These are phyloP conservation scores for Chalcosyrphus nemorum DNA, from an alignment of 2,888 invertebrate genomes.

Conservation along the genomic window DNA sequence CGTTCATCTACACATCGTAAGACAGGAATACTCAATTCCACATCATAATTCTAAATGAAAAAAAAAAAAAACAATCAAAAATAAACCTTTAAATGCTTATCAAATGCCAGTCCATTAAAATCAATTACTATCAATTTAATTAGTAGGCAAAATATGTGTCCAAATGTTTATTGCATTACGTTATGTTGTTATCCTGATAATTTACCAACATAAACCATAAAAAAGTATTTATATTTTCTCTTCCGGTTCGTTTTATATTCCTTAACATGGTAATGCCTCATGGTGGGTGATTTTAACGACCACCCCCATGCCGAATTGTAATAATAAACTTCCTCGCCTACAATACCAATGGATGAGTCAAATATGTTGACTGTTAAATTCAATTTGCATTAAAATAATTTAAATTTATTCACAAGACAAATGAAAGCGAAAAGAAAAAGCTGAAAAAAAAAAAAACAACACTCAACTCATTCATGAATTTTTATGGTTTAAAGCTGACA, in stretches of 20 bases:
- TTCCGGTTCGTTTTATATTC: slow-evolving; percentile 33
- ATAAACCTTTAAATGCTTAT: not conserved
- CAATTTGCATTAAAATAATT: slow-evolving; percentile 53
- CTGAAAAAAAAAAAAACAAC: not conserved
- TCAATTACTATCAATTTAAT: slow-evolving; percentile 43
- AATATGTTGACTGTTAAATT: slow-evolving; percentile 44
- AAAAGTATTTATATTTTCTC: slow-evolving; percentile 27
- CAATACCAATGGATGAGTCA: slow-evolving; percentile 20
- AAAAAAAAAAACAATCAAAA: not conserved
- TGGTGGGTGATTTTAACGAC: slow-evolving; percentile 56
- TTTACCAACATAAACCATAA: slow-evolving; percentile 32
- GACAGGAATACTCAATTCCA: too few relatives aligned
- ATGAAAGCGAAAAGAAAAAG: not conserved
- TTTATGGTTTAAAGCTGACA: slow-evolving; percentile 45
- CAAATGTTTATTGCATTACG: slow-evolving; percentile 54
- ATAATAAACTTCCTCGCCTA: slow-evolving; percentile 34
- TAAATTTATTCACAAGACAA: slow-evolving; percentile 39
- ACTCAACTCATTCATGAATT: slow-evolving; percentile 29
- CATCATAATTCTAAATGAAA: too few relatives aligned
- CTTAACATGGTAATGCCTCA: slow-evolving; percentile 52
- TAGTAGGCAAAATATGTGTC: slow-evolving; percentile 7
- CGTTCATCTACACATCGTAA: too few relatives aligned
- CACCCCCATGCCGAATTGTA: slow-evolving; percentile 27
- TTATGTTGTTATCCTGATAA: slow-evolving; percentile 39
- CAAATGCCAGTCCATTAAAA: slow-evolving; percentile 18